Evolutionary conservation across 2,797 vertebrate genomes (phyloP), one percentile per base, ranked within the genome.

Genomic region (Dicrostonyx torquatus): DNA sequence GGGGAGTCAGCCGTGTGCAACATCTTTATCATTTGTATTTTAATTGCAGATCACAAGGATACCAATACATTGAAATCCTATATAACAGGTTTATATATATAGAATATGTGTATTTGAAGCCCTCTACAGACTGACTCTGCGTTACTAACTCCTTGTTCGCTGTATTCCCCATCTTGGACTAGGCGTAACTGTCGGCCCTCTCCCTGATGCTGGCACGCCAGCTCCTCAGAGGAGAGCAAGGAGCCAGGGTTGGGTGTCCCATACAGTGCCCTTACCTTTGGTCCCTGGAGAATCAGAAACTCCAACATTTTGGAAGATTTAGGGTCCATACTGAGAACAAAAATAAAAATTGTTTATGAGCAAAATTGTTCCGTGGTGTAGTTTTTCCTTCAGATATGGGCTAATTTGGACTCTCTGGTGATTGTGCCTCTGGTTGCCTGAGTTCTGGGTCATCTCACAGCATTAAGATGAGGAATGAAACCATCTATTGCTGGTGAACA

Each of bases 311-410:
- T 96, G 97, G 94, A 97, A 97, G 97, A 96, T 97, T 98, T 97
- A 98, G 97, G 98, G 98, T 98, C 98, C 98, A 98, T 98, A 96
- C 97, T 97, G 97, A 97, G 96, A 98, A 98, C 97, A 97, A 98
- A 97, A 98, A 98, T 98, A 96, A 98, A 98, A 97, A 64, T 95
- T 94, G 97, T 98, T 98, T 95, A 98, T 97, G 97, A 98, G 96
- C 93, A 97, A 96, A 96, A 84, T 22, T 0, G 31, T 83, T 84
- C 93, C 6, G 3, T n/a, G 4, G 90, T 62, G 90, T 92, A 94
- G 37, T 95, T 82, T 85, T 95, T 92, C 80, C 88, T 80, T 70
- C 64, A 48, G 50, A 66, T 43, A 2, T 29, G 18, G 43, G 26
- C 48, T 60, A 12, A 62, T 12, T 12, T 22, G 31, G 84, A 34